Evolutionary conservation across 2,888 invertebrate genomes (phyloP).

Genomic region (Orgyia antiqua): DNA sequence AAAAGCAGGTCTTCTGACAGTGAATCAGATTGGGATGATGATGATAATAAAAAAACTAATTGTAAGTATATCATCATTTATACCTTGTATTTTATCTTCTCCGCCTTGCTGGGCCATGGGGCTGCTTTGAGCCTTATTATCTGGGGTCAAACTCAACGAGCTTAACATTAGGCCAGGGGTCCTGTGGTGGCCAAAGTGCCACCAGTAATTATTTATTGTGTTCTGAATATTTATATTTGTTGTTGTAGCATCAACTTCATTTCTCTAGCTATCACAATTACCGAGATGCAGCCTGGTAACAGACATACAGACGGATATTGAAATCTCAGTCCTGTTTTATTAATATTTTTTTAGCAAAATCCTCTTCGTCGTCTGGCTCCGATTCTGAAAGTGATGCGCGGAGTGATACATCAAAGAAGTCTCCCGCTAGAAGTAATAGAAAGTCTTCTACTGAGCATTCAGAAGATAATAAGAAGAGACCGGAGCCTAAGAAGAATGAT

Average conservation of each 20-base stretch:
- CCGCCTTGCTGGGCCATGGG: too few species aligned
- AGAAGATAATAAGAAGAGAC: conserved; percentile 49
- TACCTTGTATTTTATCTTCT: neutral
- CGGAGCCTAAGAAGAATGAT: conserved; percentile 57
- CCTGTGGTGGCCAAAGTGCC: too few species aligned
- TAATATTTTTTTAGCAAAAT: conserved; percentile 51
- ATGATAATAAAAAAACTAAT: conserved; percentile 51
- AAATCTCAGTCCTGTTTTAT: too few species aligned
- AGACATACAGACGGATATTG: too few species aligned
- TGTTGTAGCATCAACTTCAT: too few species aligned
- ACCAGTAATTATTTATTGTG: too few species aligned
- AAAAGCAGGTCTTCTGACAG: conserved; percentile 77
- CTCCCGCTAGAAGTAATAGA: conserved; percentile 47
- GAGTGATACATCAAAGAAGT: conserved; percentile 58
- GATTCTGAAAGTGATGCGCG: conserved; percentile 68
- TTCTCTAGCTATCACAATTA: too few species aligned
- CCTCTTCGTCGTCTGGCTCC: conserved; percentile 70
- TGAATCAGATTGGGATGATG: conserved; percentile 75
- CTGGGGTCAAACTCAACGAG: too few species aligned
- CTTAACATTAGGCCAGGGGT: too few species aligned
- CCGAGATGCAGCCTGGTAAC: too few species aligned
- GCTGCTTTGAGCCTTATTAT: too few species aligned
- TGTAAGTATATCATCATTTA: conserved; percentile 38
- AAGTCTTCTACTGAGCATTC: conserved; percentile 58
- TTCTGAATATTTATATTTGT: too few species aligned